Conservation (phyloP, 1,140 invertebrate species). For the Ectropis grisescens region DNA sequence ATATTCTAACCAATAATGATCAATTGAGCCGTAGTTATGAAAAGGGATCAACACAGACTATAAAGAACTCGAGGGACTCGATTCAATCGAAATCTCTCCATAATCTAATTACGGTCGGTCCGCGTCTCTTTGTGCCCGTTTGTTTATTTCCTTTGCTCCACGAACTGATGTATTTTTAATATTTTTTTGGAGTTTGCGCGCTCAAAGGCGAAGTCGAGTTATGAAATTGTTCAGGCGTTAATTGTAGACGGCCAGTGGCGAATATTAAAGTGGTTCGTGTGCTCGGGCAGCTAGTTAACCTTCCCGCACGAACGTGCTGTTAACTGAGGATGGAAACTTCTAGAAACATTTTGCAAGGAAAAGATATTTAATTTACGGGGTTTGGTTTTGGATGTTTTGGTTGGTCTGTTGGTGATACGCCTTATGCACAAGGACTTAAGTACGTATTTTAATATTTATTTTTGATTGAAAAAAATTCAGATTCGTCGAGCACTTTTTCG, state of each 20-base stretch:
- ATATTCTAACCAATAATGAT: no score
- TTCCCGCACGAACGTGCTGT: constrained; percentile 21
- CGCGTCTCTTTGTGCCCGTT: constrained; percentile 39
- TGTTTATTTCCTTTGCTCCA: constrained; percentile 32
- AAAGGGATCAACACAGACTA: constrained; percentile 17
- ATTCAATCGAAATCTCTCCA: constrained; percentile 16
- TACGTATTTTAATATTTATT: no score
- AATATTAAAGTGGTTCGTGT: constrained; percentile 56
- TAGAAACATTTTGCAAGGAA: constrained; percentile 20
- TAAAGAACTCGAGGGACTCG: constrained; percentile 16
- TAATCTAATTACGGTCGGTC: constrained; percentile 47
- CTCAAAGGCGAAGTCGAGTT: constrained; percentile 59
- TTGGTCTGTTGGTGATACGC: no score
- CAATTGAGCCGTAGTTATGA: no score
- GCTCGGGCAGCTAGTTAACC: constrained; percentile 49
- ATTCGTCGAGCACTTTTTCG: no score
- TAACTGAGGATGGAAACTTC: constrained; percentile 15
- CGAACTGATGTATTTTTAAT: constrained; percentile 44
- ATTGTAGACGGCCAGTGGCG: constrained; percentile 59
- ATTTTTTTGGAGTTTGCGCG: constrained; percentile 39
- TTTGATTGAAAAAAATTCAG: no score
- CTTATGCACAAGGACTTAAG: no score
- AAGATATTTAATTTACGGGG: constrained; percentile 36
- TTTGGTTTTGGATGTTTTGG: no score
- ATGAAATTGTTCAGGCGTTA: constrained; percentile 62